Conservation (phyloP, 2,797 vertebrate species). For the Neosilurus mollespiculum region DNA sequence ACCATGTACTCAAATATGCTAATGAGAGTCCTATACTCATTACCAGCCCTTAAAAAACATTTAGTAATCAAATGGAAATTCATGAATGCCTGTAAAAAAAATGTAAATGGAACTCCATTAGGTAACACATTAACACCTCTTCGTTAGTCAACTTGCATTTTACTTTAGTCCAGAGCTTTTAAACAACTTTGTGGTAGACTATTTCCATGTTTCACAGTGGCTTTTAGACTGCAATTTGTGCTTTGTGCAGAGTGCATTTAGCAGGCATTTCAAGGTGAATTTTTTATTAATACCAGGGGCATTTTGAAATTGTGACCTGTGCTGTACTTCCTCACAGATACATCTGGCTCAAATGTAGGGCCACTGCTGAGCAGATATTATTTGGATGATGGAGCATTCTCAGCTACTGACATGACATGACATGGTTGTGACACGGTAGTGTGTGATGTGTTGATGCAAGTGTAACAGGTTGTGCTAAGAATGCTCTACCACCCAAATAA, state of each 20-base stretch:
- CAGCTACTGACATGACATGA: background rate
- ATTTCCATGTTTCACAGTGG: background rate
- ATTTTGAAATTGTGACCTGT: background rate
- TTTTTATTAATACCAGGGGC: background rate
- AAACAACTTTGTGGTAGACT: background rate
- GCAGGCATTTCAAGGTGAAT: background rate
- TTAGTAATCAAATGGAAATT: background rate
- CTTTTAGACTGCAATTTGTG: conserved; percentile 17
- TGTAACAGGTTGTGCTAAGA: background rate
- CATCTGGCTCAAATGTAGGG: background rate
- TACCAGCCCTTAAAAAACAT: background rate
- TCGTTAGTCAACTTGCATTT: background rate
- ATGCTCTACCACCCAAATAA: background rate
- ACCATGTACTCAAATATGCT: background rate
- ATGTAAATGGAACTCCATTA: background rate
- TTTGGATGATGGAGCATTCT: background rate
- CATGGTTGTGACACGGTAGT: background rate
- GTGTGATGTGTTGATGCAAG: background rate
- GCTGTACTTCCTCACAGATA: background rate
- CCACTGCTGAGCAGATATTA: background rate
- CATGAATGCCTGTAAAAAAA: background rate
- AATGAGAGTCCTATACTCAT: background rate
- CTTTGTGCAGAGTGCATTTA: background rate
- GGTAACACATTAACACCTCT: background rate
- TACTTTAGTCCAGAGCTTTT: background rate